Evolutionary conservation across 2,113 vertebrate genomes (phyloP), one percentile per base, ranked within the genome.

Genomic region (Chitala chitala): DNA sequence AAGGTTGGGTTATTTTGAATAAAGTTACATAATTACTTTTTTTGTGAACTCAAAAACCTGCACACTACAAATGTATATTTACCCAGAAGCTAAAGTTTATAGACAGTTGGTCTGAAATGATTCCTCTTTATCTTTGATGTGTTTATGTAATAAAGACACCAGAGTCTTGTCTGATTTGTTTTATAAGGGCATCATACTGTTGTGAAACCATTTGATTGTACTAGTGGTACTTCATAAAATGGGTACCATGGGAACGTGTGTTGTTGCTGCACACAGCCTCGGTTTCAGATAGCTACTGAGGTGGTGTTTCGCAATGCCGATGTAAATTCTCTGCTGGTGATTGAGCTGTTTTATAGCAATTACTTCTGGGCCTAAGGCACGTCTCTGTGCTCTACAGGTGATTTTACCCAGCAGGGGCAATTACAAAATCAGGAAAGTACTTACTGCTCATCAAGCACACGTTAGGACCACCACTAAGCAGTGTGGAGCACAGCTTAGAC

Each of bases 311-410:
- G 61, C 29, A 24, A 24, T 58, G 65, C 13, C 26, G 65, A 33
- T 36, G 55, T 63, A 31, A 53, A 31, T 58, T 33, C 50, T 50
- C 29, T 46, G 13, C 24, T 56, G 50, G 24, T 5, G 54, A n/a
- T 5, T 4, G 40, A 38, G 53, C 12, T 64, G 42, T 24, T 46
- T 44, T 69, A 42, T 51, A 69, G 38, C 40, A 58, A 36, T 70
- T 70, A 40, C 40, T 20, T 5, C n/a, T 36, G 8, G 6, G 48
- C 44, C 46, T n/a, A 72, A 58, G 51, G 17, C 17, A 10, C 20
- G 12, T 59, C 36, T 72, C n/a, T 40, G 22, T 61, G 71, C 71
- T 31, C 55, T 42, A 10, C 29, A 51, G 72, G 42, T 29, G 71
- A 17, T 15, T n/a, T 59, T 58, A 12, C 51, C 24, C 24, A 10